Conservation (phyloP, 2,888 invertebrate species). For the Meliscaeva auricollis region DNA sequence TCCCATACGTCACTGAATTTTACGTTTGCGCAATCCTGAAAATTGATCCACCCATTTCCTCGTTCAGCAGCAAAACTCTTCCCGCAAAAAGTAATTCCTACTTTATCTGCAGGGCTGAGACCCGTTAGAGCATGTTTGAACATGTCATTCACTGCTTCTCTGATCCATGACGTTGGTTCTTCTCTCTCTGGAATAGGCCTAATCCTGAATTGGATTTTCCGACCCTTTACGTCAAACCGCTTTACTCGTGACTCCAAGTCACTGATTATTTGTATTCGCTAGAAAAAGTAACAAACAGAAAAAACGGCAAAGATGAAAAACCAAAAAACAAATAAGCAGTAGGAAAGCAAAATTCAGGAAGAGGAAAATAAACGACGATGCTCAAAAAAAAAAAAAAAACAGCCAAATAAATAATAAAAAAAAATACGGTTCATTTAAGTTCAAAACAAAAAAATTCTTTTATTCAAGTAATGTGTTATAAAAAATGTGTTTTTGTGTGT, state of each 20-base stretch:
- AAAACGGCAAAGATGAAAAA: not conserved
- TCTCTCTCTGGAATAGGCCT: not conserved
- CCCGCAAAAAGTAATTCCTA: not conserved
- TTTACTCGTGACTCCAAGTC: not conserved
- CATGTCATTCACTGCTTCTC: constrained; percentile 2
- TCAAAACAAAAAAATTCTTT: too few species aligned
- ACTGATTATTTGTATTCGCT: not conserved
- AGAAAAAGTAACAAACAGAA: not conserved
- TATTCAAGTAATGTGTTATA: too few species aligned
- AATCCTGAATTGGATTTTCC: not conserved
- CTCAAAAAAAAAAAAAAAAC: too few species aligned
- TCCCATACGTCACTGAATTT: not conserved
- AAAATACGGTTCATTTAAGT: too few species aligned
- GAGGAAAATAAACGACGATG: too few species aligned
- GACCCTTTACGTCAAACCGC: not conserved
- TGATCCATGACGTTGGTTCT: not conserved
- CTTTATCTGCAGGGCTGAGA: not conserved
- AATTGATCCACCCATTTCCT: not conserved
- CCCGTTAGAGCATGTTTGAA: not conserved
- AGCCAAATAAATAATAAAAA: too few species aligned
- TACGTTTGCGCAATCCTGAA: not conserved
- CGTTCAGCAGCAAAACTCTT: not conserved
- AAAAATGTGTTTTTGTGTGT: too few species aligned
- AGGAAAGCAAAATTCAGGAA: not conserved
- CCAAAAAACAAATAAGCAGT: not conserved